Conservation (phyloP, 1,140 invertebrate species). For the Planococcus citri region DNA sequence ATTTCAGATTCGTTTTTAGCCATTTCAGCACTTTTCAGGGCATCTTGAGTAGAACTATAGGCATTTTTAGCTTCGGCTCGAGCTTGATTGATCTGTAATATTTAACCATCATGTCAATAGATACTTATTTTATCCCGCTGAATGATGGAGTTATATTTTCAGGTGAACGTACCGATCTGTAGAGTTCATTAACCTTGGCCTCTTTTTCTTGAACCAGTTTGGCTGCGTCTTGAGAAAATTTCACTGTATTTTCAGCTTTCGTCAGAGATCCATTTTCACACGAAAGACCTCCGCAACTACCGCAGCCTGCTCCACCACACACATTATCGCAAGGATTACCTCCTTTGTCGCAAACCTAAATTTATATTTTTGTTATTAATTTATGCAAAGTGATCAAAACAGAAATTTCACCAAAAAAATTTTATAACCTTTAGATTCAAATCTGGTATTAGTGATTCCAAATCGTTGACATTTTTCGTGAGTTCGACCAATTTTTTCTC, state of each 20-base stretch:
- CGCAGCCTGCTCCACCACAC: constrained; percentile 90
- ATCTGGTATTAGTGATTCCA: constrained; percentile 62
- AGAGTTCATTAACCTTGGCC: constrained; percentile 53
- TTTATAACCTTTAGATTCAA: constrained; percentile 56
- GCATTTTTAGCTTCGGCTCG: constrained; percentile 10
- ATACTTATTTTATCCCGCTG: too few species aligned
- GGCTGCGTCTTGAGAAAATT: constrained; percentile 71
- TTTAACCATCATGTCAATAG: too few species aligned
- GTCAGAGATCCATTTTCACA: constrained; percentile 80
- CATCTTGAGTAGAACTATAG: background rate
- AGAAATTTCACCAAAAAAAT: too few species aligned
- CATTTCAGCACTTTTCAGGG: background rate
- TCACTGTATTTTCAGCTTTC: constrained; percentile 70
- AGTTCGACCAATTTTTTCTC: constrained; percentile 51
- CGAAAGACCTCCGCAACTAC: constrained; percentile 74
- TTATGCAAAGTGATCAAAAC: too few species aligned
- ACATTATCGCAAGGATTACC: constrained; percentile 75
- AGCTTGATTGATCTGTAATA: background rate
- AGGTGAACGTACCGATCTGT: constrained; percentile 42
- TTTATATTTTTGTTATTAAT: background rate
- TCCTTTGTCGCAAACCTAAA: constrained; percentile 71
- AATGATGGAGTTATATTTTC: too few species aligned
- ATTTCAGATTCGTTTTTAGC: constrained; percentile 1
- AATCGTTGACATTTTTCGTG: constrained; percentile 46
- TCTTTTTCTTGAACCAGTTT: constrained; percentile 66